Evolutionary conservation across 2,113 vertebrate species (phyloP).

Genomic region (Falcunculus frontatus): DNA sequence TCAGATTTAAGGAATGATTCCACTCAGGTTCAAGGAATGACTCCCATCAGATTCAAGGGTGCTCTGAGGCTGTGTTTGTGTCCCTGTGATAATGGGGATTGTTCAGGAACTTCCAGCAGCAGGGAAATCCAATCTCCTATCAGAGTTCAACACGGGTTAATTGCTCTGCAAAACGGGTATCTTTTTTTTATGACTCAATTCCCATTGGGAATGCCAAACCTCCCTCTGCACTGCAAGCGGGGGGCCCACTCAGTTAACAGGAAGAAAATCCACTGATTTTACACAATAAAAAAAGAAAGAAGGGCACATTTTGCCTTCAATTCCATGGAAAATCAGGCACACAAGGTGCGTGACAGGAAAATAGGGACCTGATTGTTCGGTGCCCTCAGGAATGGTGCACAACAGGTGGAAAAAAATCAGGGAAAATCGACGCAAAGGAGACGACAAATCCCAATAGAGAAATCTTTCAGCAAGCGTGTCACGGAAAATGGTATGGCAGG

Average conservation of each 20-base stretch:
- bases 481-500: not conserved
- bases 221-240: not conserved
- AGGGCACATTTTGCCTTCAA: not conserved
- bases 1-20: not conserved
- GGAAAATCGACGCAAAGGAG: slow-evolving; percentile 4
- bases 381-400: not conserved
- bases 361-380: slow-evolving; percentile 39
- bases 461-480: not conserved
- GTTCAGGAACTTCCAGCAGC: slow-evolving; percentile 50
- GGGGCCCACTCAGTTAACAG: not conserved
- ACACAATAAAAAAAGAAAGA: not conserved
- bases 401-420: slow-evolving; percentile 52
- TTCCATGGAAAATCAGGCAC: slow-evolving; percentile 35
- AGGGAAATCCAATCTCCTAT: slow-evolving; percentile 27
- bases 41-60: not conserved
- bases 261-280: slow-evolving; percentile 17
- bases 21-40: not conserved
- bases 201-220: slow-evolving; percentile 28
- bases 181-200: slow-evolving; percentile 25
- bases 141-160: slow-evolving; percentile 43
- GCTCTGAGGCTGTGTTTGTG: not conserved
- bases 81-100: not conserved
- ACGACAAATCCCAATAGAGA: not conserved
- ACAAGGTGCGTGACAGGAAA: slow-evolving; percentile 56
- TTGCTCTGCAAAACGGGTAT: slow-evolving; percentile 28